Percentiles rank a stretch among this genome's conserved stretches.
These are phyloP conservation scores for Sylvilagus floridanus DNA, from an alignment of 2,797 vertebrate species.

Conservation along the genomic window DNA sequence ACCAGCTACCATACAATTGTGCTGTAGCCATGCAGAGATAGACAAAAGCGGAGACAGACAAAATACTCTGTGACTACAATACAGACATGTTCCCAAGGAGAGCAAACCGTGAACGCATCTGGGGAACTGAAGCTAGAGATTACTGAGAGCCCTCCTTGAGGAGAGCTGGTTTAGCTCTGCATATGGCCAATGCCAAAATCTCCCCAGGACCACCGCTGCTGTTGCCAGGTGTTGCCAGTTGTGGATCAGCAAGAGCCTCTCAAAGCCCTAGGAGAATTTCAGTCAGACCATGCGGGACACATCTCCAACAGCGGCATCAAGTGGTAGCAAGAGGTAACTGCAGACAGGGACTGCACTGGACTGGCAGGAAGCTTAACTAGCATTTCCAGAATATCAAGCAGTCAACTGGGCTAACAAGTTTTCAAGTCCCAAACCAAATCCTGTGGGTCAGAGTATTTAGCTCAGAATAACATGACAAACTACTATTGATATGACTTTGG, in stretches of 20 bases:
- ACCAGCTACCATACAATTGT: not conserved
- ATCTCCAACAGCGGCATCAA: not conserved
- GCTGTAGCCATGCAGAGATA: not conserved
- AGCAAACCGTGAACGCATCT: not conserved
- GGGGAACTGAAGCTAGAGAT: not conserved
- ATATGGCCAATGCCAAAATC: not conserved
- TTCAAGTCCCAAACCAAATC: not conserved
- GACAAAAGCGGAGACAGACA: not conserved
- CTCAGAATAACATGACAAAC: not conserved
- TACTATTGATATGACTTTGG: not conserved
- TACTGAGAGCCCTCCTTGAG: not conserved
- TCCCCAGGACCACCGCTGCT: not conserved
- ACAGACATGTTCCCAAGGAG: not conserved
- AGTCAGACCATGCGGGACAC: not conserved
- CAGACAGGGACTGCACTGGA: rapidly evolving
- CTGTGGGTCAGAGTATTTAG: not conserved
- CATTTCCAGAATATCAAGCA: not conserved
- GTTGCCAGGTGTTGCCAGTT: not conserved
- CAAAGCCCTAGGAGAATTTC: not conserved
- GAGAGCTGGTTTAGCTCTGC: not conserved
- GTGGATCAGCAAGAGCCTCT: not conserved
- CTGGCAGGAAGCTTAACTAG: not conserved
- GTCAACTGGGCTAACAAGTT: not conserved
- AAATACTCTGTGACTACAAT: not conserved
- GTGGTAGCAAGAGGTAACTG: not conserved